Conservation (phyloP, 2,113 vertebrate species). For the Channa maculata region DNA sequence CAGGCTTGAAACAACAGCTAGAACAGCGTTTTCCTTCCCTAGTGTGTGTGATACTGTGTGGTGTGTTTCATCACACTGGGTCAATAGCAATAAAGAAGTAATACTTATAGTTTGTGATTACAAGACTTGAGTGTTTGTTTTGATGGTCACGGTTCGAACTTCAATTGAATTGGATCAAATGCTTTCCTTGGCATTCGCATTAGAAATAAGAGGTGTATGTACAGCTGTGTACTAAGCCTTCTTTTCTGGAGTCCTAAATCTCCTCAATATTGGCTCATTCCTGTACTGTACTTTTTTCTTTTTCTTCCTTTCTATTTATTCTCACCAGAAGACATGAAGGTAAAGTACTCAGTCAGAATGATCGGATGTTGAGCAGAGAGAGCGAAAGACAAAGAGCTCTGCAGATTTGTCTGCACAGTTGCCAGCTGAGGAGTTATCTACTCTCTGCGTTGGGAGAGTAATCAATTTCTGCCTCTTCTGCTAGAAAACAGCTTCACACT, state of each 20-base stretch:
- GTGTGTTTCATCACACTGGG: not conserved
- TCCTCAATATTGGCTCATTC: slow-evolving; percentile 34
- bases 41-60: too few species aligned
- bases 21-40: too few species aligned
- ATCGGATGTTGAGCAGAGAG: slow-evolving; percentile 47
- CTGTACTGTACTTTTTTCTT: slow-evolving; percentile 1
- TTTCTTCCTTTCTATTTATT: slow-evolving; percentile 49
- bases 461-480: slow-evolving; percentile 68
- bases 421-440: slow-evolving; percentile 68
- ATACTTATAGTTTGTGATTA: not conserved
- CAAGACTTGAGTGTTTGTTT: not conserved
- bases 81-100: not conserved
- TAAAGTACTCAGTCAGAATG: slow-evolving; percentile 41
- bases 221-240: slow-evolving; percentile 17
- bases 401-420: slow-evolving; percentile 51
- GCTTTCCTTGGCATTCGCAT: not conserved
- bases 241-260: not conserved
- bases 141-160: not conserved
- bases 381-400: slow-evolving; percentile 36
- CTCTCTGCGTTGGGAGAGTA: slow-evolving; percentile 52
- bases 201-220: slow-evolving; percentile 6
- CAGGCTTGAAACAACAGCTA: too few species aligned
- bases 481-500: slow-evolving; percentile 52
- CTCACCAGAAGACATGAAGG: slow-evolving; percentile 31
- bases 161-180: not conserved